Conservation (phyloP, 2,888 invertebrate genomes). For the Sinotaia quadrata region DNA sequence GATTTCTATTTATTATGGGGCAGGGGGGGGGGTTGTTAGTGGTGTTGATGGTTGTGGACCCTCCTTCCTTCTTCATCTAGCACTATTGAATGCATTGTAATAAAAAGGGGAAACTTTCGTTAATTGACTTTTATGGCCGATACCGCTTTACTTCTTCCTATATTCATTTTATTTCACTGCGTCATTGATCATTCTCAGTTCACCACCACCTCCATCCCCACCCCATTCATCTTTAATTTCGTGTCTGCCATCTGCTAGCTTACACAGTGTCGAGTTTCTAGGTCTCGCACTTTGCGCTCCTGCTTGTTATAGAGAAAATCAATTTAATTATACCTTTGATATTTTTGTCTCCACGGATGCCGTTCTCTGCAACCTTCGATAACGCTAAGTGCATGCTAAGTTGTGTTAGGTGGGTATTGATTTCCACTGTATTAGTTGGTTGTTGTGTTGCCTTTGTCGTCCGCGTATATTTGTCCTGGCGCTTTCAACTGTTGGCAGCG, state of each 20-base stretch:
- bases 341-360: conserved; percentile 14
- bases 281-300: conserved; percentile 6
- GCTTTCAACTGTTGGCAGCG: conserved; percentile 22
- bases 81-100: too few relatives aligned
- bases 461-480: conserved; percentile 19
- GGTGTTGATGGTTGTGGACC: too few relatives aligned
- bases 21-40: too few relatives aligned
- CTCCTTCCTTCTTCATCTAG: too few relatives aligned
- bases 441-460: conserved; percentile 20
- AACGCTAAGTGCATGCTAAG: conserved; percentile 32
- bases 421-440: conserved; percentile 25
- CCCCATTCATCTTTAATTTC: neutral
- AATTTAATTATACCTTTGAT: conserved; percentile 33
- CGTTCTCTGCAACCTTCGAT: conserved; percentile 21
- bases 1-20: too few relatives aligned
- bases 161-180: neutral
- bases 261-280: conserved; percentile 24
- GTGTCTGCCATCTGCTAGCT: conserved; percentile 26
- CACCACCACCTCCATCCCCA: neutral
- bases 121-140: neutral
- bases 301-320: conserved; percentile 23
- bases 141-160: neutral
- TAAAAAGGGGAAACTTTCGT: too few relatives aligned
- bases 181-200: conserved; percentile 7
- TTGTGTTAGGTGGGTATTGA: conserved; percentile 26